Base-by-base conservation (phyloP, 2,113 vertebrate species). In the Sigmodon hispidus region DNA sequence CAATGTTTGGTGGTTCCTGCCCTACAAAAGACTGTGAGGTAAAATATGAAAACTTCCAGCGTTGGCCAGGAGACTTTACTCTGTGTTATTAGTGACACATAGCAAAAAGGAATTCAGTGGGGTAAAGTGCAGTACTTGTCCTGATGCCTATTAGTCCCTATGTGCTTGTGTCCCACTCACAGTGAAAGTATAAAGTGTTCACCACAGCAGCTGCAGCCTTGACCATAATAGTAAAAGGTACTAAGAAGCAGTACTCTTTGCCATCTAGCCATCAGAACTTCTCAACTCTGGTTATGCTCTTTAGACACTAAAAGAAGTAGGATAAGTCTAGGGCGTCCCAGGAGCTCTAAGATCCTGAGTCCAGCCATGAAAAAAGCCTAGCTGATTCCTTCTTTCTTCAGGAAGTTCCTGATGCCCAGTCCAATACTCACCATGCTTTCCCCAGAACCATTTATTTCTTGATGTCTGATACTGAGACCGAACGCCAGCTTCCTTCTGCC, bases 401-500 rank as follows among this genome's bases (percentile, higher is more conserved):
- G 10, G 40, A 76, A 89, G 50, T 31, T 43, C 26, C 12, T 26
- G 57, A 63, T 45, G 9, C 43, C n/a, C 34, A 4, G 8, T 0
- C 4, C 55, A 45, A 67, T 24, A 84, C 36, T 4, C 93, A 75
- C 81, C 21, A 40, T 0, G 13, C 50, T 57, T 75, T 57, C 21
- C 59, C 65, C n/a, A 34, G 19, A 29, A 50, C 36, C 17, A 21
- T 45, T 43, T 63, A 4, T 84, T 16, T 72, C 69, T 83, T 77
- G 29, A 34, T 21, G 16, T 52, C 17, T 11, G 34, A 36, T 8
- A 5, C 31, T 50, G 45, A 77, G 15, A 12, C 19, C 6, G 2
- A 21, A 34, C 31, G 21, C 26, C 31, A 45, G 65, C 6, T 4
- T 0, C 34, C 45, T 36, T 31, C 10, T 29, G 50, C 1, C 0